These are phyloP conservation scores for Digitonthophagus gazella DNA, from an alignment of 2,888 invertebrate species.

Conservation along the genomic window DNA sequence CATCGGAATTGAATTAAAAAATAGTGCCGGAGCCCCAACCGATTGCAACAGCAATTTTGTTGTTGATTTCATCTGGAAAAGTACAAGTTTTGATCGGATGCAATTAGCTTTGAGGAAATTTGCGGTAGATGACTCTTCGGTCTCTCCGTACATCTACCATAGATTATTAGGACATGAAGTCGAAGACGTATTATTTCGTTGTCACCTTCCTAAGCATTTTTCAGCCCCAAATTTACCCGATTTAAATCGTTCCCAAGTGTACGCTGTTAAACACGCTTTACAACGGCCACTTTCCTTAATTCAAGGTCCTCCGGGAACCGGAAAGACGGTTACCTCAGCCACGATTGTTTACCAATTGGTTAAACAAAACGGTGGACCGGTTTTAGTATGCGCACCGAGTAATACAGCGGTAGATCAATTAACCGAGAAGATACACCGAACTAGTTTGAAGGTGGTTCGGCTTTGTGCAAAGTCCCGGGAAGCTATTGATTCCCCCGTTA, in stretches of 20 bases:
- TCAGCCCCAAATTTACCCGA: slow-evolving; percentile 97
- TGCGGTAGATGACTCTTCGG: slow-evolving; percentile 93
- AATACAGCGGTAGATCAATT: slow-evolving; percentile 99
- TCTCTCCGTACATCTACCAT: slow-evolving; percentile 97
- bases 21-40: slow-evolving; percentile 88
- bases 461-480: slow-evolving; percentile 97
- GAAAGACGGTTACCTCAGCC: slow-evolving; percentile 98
- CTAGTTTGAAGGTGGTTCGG: slow-evolving; percentile 90
- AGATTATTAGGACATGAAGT: slow-evolving; percentile 85
- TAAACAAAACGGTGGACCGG: slow-evolving; percentile 89
- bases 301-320: slow-evolving; percentile 96
- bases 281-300: slow-evolving; percentile 95
- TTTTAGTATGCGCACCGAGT: slow-evolving; percentile 97
- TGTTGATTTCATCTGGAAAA: slow-evolving; percentile 99
- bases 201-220: slow-evolving; percentile 92
- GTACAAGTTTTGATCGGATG: slow-evolving; percentile 98
- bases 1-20: slow-evolving; percentile 94
- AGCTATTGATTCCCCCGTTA: slow-evolving; percentile 96
- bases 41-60: slow-evolving; percentile 95
- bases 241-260: slow-evolving; percentile 96
- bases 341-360: slow-evolving; percentile 98
- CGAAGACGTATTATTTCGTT: slow-evolving; percentile 89
- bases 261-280: slow-evolving; percentile 96
- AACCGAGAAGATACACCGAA: slow-evolving; percentile 97
- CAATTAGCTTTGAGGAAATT: slow-evolving; percentile 91